phyloP scores from a whole-genome alignment of 1,140 invertebrate genomes.

The Drosophila chauvacae region DNA sequence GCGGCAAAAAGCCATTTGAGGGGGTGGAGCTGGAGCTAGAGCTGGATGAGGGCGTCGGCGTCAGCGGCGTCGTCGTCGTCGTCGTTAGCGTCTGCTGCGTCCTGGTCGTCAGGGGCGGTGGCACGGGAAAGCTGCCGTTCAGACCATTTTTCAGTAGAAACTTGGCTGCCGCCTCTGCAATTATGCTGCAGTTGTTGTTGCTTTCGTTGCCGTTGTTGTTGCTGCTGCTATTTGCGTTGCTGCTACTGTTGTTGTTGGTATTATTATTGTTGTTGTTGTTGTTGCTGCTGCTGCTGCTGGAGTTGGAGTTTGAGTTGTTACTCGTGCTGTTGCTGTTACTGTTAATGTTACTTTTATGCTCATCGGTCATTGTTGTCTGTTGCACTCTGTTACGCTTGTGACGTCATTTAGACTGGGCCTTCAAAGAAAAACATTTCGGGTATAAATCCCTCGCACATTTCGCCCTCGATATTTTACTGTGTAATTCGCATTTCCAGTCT shows the following conservation, averaged over 20 bases:
- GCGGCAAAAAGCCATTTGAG: constrained; percentile 72
- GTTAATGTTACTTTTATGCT: constrained; percentile 74
- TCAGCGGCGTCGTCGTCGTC: constrained; percentile 1
- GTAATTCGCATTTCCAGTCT: constrained; percentile 33
- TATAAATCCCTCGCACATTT: constrained; percentile 32
- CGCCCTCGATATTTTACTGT: constrained; percentile 33
- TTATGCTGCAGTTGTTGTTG: constrained; percentile 65
- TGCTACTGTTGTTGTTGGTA: constrained; percentile 34
- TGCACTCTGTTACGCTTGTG: constrained; percentile 55
- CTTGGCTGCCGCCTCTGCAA: constrained; percentile 80
- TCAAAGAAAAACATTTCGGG: constrained; percentile 52
- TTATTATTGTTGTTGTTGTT: constrained; percentile 38
- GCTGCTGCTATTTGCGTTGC: constrained; percentile 30
- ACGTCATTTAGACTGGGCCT: constrained; percentile 56
- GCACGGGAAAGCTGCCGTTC: constrained; percentile 72
- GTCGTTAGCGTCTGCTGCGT: constrained; percentile 36
- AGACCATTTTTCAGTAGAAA: constrained; percentile 80
- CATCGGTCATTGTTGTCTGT: constrained; percentile 86
- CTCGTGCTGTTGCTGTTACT: constrained; percentile 47
- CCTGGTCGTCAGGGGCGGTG: constrained; percentile 53
- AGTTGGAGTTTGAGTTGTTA: constrained; percentile 27
- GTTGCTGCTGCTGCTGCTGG: constrained; percentile 39
- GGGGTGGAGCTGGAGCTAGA: constrained; percentile 38
- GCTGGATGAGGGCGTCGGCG: constrained; percentile 38
- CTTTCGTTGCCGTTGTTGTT: constrained; percentile 44